Percentiles rank a stretch among this genome's conserved stretches.
phyloP scores from a whole-genome alignment of 1,140 invertebrate species.

The Drosophila neocordata region DNA sequence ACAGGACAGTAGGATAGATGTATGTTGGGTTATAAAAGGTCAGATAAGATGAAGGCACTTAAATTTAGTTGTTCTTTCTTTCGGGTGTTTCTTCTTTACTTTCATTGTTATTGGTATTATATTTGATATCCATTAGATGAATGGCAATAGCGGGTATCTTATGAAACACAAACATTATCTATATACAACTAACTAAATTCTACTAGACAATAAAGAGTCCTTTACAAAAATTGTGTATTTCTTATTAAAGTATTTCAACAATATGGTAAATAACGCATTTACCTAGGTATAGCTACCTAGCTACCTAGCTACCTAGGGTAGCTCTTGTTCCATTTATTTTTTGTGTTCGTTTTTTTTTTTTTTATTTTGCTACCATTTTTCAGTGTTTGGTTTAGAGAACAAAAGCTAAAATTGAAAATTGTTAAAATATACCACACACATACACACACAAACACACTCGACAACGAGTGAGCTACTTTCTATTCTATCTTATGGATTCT shows the following conservation, averaged over 20 bases:
- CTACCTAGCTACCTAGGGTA: no score
- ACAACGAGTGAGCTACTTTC: slow-evolving; percentile 63
- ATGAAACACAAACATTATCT: no score
- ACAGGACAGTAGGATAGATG: slow-evolving; percentile 16
- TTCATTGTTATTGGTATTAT: slow-evolving; percentile 14
- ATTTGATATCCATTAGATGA: neutral
- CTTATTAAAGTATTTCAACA: no score
- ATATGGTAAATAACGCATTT: no score
- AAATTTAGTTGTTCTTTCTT: slow-evolving; percentile 66
- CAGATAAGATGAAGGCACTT: slow-evolving; percentile 67
- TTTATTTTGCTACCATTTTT: slow-evolving; percentile 2
- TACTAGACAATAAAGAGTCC: no score
- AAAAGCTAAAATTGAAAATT: slow-evolving; percentile 81
- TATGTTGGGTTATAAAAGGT: slow-evolving; percentile 34
- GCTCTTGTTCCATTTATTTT: no score
- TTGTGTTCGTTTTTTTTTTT: neutral
- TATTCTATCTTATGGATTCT: slow-evolving; percentile 43
- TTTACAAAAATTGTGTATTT: no score
- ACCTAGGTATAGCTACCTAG: no score
- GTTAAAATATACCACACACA: slow-evolving; percentile 67
- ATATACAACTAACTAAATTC: no score
- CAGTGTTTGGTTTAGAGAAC: slow-evolving; percentile 65
- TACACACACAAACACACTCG: slow-evolving; percentile 9
- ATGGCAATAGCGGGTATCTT: neutral
- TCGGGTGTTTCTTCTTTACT: slow-evolving; percentile 17